These are phyloP conservation scores for Sminthurinus signatus DNA, from an alignment of 1,140 invertebrate genomes.

Conservation along the genomic window DNA sequence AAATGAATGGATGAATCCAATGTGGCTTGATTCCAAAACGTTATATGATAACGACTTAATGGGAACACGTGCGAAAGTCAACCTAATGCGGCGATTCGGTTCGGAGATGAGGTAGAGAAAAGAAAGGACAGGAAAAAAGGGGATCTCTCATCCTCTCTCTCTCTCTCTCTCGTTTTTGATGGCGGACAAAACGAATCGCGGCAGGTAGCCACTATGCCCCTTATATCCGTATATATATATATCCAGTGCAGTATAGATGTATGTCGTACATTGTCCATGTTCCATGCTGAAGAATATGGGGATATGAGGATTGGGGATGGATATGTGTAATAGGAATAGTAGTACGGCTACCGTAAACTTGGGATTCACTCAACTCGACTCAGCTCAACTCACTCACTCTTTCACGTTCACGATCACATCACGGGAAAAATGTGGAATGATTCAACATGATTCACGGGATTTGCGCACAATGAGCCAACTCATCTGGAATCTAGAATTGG, in stretches of 20 bases:
- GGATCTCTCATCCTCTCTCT: constrained; percentile 12
- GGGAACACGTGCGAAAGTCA: constrained; percentile 36
- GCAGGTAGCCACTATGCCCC: constrained; percentile 29
- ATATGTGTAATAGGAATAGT: too few species aligned
- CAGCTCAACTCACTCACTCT: too few species aligned
- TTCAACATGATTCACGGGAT: constrained; percentile 34
- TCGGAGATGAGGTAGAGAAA: constrained; percentile 15
- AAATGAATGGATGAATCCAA: constrained; percentile 12
- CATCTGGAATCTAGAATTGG: constrained; percentile 34
- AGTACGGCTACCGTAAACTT: too few species aligned
- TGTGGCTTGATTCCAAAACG: constrained; percentile 25
- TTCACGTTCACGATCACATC: constrained; percentile 12
- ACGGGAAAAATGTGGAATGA: constrained; percentile 27
- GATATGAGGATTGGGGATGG: neutral
- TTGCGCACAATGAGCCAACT: constrained; percentile 31
- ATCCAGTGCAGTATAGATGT: too few species aligned
- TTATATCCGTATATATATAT: neutral
- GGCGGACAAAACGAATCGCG: constrained; percentile 36
- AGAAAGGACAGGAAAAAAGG: neutral
- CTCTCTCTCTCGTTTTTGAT: too few species aligned
- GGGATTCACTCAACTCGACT: constrained; percentile 17
- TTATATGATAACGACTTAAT: constrained; percentile 29
- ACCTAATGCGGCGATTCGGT: constrained; percentile 32
- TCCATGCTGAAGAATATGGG: too few species aligned
- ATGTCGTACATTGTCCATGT: too few species aligned